Conservation (phyloP, 2,888 invertebrate genomes). For the Keiferia lycopersicella region DNA sequence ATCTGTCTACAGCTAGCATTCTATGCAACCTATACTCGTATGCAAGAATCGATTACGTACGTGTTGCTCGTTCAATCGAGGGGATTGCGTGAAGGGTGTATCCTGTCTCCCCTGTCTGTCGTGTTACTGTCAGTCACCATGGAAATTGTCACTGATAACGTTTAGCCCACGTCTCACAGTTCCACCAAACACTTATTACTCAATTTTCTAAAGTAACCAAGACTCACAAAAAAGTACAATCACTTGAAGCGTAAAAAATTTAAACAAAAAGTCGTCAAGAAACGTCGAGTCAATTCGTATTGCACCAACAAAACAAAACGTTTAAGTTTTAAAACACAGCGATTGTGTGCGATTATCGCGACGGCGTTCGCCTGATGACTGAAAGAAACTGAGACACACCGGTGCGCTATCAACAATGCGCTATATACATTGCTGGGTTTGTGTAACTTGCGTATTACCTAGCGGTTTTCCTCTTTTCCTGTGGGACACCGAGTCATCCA, state of each 20-base stretch:
- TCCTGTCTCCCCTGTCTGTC: not conserved
- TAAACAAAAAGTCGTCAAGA: conserved; percentile 24
- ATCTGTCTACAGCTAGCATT: not conserved
- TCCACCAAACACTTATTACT: not conserved
- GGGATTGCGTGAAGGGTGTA: not conserved
- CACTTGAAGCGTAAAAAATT: not conserved
- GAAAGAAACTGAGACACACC: conserved; percentile 37
- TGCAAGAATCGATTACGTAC: not conserved
- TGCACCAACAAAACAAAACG: conserved; percentile 31
- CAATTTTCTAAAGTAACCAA: not conserved
- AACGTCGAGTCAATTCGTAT: conserved; percentile 24
- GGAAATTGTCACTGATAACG: conserved; percentile 7
- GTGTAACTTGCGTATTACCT: not conserved
- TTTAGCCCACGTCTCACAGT: not conserved
- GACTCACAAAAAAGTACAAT: not conserved
- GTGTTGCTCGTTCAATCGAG: not conserved
- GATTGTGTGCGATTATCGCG: conserved; percentile 32
- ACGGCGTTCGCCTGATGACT: conserved; percentile 33
- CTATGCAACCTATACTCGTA: not conserved
- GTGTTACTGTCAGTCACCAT: not conserved
- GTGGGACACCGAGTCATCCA: too few relatives aligned
- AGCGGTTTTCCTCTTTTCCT: too few relatives aligned
- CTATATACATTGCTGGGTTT: not conserved
- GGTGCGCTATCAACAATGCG: not conserved
- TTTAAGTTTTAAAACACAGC: not conserved